Percentiles rank a stretch among this genome's conserved stretches.
Conservation (phyloP, 2,113 vertebrate genomes). For the Megalops atlanticus region DNA sequence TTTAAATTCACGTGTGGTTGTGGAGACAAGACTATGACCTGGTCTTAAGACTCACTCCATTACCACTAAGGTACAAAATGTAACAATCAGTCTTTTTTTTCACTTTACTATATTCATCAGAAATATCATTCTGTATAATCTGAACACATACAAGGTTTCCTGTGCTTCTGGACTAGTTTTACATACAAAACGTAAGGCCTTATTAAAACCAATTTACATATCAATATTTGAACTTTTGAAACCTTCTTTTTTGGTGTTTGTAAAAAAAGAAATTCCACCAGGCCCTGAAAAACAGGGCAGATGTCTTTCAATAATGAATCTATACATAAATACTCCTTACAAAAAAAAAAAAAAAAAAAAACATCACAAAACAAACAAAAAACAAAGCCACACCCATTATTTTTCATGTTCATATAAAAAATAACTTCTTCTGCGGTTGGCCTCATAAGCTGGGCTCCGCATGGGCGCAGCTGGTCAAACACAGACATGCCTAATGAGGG, state of each 20-base stretch:
- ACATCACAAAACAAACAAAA: constrained; percentile 31
- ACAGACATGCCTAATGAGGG: constrained; percentile 71
- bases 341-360: constrained; percentile 67
- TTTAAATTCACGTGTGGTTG: constrained; percentile 33
- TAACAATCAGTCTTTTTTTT: constrained; percentile 49
- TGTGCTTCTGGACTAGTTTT: constrained; percentile 63
- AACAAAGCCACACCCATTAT: constrained; percentile 54
- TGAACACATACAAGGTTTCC: constrained; percentile 47
- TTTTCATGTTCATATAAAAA: constrained; percentile 69
- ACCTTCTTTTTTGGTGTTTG: constrained; percentile 29
- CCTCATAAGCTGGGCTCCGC: constrained; percentile 35
- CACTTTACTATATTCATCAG: constrained; percentile 27
- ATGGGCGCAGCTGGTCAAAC: constrained; percentile 63
- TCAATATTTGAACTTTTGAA: constrained; percentile 33
- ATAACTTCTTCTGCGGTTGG: constrained; percentile 64
- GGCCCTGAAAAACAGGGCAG: constrained; percentile 69
- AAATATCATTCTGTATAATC: constrained; percentile 31
- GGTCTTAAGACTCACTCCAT: not conserved
- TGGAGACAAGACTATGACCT: constrained; percentile 5
- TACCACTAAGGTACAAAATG: not conserved
- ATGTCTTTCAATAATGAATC: constrained; percentile 63
- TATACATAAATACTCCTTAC: constrained; percentile 78
- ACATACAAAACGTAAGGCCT: constrained; percentile 62
- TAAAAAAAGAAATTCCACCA: constrained; percentile 65
- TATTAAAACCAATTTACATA: constrained; percentile 60